Evolutionary conservation across 2,888 invertebrate genomes (phyloP).

Genomic region (Caenorhabditis sulstoni): DNA sequence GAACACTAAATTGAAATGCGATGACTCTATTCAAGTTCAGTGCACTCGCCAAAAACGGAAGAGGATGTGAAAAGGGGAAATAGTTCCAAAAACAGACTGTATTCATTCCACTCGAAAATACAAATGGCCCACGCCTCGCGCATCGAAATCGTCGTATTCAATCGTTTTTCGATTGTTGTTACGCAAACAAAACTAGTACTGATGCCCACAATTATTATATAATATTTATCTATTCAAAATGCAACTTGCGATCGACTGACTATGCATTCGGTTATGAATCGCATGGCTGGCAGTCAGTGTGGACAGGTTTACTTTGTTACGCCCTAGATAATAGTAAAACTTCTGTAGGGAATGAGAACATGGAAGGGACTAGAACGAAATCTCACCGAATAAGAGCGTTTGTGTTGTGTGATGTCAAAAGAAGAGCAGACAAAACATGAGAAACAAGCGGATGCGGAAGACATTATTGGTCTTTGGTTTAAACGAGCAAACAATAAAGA

Average conservation of each 20-base stretch:
- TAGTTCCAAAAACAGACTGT: constrained; percentile 1
- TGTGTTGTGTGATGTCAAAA: constrained; percentile 26
- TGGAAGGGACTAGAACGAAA: too few species aligned
- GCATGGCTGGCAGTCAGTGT: constrained; percentile 12
- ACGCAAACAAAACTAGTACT: constrained; percentile 61
- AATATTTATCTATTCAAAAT: constrained; percentile 55
- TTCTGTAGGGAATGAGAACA: too few species aligned
- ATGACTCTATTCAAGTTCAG: neutral
- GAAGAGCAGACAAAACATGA: constrained; percentile 1
- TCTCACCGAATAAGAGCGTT: neutral
- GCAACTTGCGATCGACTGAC: constrained; percentile 35
- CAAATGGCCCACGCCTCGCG: constrained; percentile 12
- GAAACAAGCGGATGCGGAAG: constrained; percentile 21
- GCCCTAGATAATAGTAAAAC: constrained; percentile 9
- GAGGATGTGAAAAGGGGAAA: too few species aligned
- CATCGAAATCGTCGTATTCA: constrained; percentile 40
- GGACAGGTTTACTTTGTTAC: constrained; percentile 17
- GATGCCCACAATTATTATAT: constrained; percentile 45
- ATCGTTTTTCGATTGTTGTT: constrained; percentile 55
- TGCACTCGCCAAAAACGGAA: too few species aligned
- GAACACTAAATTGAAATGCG: neutral
- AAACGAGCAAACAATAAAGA: constrained; percentile 28
- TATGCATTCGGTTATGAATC: constrained; percentile 1
- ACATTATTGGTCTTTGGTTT: constrained; percentile 54
- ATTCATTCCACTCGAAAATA: constrained; percentile 30